A percentile compares a stretch with the other conserved stretches of the same genome.
phyloP scores from a whole-genome alignment of 2,113 vertebrate genomes.

The Catagonus wagneri region DNA sequence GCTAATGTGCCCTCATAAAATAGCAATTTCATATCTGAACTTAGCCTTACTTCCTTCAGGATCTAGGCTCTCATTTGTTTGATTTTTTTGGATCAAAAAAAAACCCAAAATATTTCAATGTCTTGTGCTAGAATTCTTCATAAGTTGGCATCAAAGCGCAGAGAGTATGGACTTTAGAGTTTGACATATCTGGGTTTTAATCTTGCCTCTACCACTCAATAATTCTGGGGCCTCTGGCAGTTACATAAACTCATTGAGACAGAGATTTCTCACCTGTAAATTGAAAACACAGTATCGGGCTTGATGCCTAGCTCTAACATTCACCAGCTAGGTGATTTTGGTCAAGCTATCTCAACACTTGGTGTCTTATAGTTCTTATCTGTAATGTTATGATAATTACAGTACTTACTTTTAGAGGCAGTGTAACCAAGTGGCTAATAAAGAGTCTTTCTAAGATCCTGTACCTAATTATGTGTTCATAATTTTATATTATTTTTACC shows the following conservation, averaged over 20 bases:
- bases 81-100: constrained; percentile 11
- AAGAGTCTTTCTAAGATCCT: background rate
- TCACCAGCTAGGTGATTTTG: background rate
- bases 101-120: background rate
- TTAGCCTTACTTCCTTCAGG: constrained; percentile 22
- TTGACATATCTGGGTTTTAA: constrained; percentile 19
- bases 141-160: background rate
- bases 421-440: background rate
- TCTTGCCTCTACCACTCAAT: background rate
- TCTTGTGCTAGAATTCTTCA: background rate
- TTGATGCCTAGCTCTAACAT: background rate
- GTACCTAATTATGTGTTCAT: background rate
- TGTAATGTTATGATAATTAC: background rate
- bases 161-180: background rate
- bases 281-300: background rate
- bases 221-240: background rate
- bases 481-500: background rate
- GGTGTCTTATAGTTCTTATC: background rate
- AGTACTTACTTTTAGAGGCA: background rate
- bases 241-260: background rate
- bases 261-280: background rate
- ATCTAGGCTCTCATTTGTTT: background rate
- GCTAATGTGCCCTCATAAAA: background rate
- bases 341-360: background rate
- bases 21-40: background rate